A percentile compares a stretch with the other conserved stretches of the same genome.
These are phyloP conservation scores for Lasioglossum zephyrum DNA, from an alignment of 2,888 invertebrate genomes.

Conservation along the genomic window DNA sequence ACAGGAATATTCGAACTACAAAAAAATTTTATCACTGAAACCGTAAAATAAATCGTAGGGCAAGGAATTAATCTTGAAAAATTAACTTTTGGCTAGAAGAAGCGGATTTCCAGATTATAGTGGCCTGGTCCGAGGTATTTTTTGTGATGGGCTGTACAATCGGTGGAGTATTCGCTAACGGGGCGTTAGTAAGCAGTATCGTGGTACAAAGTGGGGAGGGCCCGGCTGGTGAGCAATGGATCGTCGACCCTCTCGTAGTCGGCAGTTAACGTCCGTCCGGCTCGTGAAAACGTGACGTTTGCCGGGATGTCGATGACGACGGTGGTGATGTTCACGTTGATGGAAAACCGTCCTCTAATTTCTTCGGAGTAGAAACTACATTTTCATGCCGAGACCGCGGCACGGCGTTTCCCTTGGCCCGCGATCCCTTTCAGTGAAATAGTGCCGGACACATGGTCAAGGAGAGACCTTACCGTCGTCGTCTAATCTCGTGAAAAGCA, in stretches of 20 bases:
- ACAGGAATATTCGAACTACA: too few relatives aligned
- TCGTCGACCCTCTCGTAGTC: conserved; percentile 79
- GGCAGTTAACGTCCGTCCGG: conserved; percentile 76
- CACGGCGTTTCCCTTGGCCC: not conserved
- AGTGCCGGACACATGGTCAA: not conserved
- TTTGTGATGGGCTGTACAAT: conserved; percentile 39
- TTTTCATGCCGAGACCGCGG: conserved; percentile 3
- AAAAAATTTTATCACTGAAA: too few relatives aligned
- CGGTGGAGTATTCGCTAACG: conserved; percentile 53
- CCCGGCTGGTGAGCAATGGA: conserved; percentile 75
- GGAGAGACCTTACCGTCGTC: not conserved
- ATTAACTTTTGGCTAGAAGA: too few relatives aligned
- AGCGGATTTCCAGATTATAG: too few relatives aligned
- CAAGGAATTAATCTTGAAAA: too few relatives aligned
- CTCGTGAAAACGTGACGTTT: conserved; percentile 75
- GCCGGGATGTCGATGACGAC: conserved; percentile 66
- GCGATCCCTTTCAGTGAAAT: not conserved
- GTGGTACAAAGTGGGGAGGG: conserved; percentile 64
- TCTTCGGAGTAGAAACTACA: conserved; percentile 24
- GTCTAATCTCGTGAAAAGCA: conserved; percentile 6
- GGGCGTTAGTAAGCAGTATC: conserved; percentile 63
- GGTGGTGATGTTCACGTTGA: conserved; percentile 8
- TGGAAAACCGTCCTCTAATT: conserved; percentile 30
- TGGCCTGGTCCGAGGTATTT: conserved; percentile 4
- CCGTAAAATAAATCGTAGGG: too few relatives aligned